Base-by-base conservation (phyloP, 2,113 vertebrate species). In the Sorex fumeus region DNA sequence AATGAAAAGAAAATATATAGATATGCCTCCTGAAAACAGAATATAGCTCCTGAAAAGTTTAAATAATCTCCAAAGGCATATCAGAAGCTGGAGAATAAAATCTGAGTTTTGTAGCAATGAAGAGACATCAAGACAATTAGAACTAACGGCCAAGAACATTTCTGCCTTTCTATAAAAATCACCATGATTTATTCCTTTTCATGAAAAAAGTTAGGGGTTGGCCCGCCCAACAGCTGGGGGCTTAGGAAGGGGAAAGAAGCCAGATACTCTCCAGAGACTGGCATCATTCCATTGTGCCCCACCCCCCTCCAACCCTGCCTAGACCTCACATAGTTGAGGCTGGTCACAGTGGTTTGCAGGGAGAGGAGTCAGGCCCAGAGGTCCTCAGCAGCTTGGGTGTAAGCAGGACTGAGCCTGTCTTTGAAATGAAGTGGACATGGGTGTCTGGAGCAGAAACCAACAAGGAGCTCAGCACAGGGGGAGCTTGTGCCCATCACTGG, bases 121-220 rank as follows among this genome's bases (percentile, higher is more conserved):
- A 75, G 34, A 90, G 64, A 93, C 25, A 43, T 43, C 47, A 69
- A 50, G 34, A 84, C 66, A 15, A 11, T 82, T 32, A 93, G 74
- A 62, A 50, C 81, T 43, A 36, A 16, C 43, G 32, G 45, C 66
- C 75, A 90, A 28, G 21, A 93, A 62, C 34, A 16, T 88, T 88
- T 88, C 36, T 87, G 57, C 27, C 75, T 23, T 43, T 62, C 72
- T 32, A 66, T 91, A 84, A 93, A 93, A 89, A 83, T 75, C 84
- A 74, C 34, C 4, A 3, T 45, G 69, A 94, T 95, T 95, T 92
- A 92, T 88, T 87, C 74, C 66, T 93, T 92, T 23, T 87, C 74
- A 91, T 84, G 87, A 95, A 91, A 80, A 94, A 60, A 3, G 40
- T 50, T 77, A 76, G 43, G 43, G 23, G 36, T 30, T 53, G 27